Conservation (phyloP, 2,113 vertebrate species). For the Astur gentilis region DNA sequence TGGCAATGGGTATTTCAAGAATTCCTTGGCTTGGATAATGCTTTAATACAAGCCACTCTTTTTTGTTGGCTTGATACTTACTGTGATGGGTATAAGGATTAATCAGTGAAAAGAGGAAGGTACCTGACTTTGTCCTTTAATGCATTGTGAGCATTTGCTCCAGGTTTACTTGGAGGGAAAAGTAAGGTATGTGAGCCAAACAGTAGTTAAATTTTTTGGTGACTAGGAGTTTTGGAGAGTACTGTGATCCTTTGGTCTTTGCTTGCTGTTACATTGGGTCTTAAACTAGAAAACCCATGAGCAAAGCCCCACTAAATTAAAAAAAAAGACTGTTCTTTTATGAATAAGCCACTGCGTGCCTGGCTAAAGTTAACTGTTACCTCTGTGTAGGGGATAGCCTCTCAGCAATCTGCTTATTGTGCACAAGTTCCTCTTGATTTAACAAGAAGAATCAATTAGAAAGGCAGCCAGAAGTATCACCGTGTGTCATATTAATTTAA, state of each 20-base stretch:
- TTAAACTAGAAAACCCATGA: neutral
- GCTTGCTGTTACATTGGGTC: neutral
- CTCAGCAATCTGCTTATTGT: neutral
- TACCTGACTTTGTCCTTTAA: neutral
- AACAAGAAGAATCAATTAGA: constrained; percentile 45
- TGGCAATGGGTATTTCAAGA: neutral
- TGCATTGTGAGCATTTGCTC: neutral
- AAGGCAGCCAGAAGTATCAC: constrained; percentile 22
- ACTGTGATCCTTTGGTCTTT: neutral
- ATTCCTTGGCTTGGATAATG: neutral
- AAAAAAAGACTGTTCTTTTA: neutral
- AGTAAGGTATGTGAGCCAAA: neutral
- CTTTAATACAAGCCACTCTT: neutral
- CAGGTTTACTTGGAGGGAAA: neutral
- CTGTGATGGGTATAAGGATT: neutral
- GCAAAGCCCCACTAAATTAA: neutral
- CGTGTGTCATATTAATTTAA: constrained; percentile 27
- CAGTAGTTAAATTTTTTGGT: neutral
- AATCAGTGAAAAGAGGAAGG: neutral
- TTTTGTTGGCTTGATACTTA: neutral
- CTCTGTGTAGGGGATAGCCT: neutral
- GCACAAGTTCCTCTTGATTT: neutral
- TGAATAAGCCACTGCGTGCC: neutral
- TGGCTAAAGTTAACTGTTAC: neutral
- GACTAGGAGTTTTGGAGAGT: neutral